A percentile compares a stretch with the other conserved stretches of the same genome.
phyloP scores from a whole-genome alignment of 2,797 vertebrate genomes.

The Phylloscopus collybita region DNA sequence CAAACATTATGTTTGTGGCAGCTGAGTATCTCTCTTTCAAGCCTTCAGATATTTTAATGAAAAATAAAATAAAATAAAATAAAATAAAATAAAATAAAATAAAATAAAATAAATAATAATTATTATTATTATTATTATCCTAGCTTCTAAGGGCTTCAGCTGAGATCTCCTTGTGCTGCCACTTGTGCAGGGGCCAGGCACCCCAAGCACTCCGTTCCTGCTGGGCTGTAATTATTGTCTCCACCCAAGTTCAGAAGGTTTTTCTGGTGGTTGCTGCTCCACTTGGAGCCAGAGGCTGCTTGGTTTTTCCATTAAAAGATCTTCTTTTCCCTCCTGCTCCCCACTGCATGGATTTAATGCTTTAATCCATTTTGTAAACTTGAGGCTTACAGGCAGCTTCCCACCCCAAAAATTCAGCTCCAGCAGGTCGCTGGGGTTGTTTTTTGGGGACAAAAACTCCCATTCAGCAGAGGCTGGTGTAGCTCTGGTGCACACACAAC shows the following conservation, averaged over 20 bases:
- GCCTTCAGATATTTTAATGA: neutral
- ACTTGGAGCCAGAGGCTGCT: constrained; percentile 1
- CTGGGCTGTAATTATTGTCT: constrained; percentile 51
- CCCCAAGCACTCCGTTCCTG: constrained; percentile 47
- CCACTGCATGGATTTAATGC: neutral
- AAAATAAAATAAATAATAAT: neutral
- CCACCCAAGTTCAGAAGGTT: constrained; percentile 62
- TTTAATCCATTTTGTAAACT: constrained; percentile 22
- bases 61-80: no score
- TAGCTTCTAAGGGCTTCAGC: neutral
- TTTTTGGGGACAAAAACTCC: neutral
- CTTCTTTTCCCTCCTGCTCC: neutral
- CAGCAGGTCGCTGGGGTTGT: neutral
- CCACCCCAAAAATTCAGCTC: neutral
- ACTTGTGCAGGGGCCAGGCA: neutral
- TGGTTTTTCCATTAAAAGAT: constrained; percentile 6
- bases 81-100: no score
- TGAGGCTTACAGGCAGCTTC: neutral
- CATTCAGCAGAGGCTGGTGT: neutral
- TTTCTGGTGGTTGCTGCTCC: constrained; percentile 37
- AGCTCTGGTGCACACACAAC: neutral
- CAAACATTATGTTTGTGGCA: constrained; percentile 55
- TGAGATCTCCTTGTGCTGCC: constrained; percentile 51
- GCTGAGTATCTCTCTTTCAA: constrained; percentile 10
- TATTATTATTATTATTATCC: no score